Conservation (phyloP, 2,113 vertebrate genomes). For the Turdus rufiventris region DNA sequence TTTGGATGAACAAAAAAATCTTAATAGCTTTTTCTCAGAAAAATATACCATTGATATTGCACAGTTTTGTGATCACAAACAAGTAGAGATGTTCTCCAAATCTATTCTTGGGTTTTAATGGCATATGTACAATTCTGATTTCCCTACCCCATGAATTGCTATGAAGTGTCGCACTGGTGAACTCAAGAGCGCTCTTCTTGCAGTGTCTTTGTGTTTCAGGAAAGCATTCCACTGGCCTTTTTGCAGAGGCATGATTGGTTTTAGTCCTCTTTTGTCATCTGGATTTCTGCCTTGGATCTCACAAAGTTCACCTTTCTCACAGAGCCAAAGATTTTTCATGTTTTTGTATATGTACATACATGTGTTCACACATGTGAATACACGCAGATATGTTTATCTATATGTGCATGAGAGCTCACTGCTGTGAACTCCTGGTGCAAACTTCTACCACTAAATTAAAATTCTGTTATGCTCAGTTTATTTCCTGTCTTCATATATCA, state of each 20-base stretch:
- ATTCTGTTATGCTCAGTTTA: background rate
- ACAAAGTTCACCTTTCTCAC: background rate
- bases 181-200: background rate
- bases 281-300: background rate
- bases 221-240: background rate
- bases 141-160: background rate
- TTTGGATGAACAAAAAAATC: background rate
- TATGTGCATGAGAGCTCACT: background rate
- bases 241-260: background rate
- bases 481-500: background rate
- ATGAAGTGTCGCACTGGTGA: background rate
- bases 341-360: background rate
- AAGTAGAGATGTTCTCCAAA: background rate
- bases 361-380: background rate
- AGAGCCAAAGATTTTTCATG: background rate
- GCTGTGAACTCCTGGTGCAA: background rate
- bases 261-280: background rate
- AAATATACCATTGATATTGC: background rate
- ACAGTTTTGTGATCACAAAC: background rate
- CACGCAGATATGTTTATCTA: background rate
- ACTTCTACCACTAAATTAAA: background rate
- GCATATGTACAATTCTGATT: background rate
- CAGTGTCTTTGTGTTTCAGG: background rate
- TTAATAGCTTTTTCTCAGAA: background rate
- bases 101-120: background rate